phyloP scores from a whole-genome alignment of 2,113 vertebrate species.

The Phaethon lepturus region DNA sequence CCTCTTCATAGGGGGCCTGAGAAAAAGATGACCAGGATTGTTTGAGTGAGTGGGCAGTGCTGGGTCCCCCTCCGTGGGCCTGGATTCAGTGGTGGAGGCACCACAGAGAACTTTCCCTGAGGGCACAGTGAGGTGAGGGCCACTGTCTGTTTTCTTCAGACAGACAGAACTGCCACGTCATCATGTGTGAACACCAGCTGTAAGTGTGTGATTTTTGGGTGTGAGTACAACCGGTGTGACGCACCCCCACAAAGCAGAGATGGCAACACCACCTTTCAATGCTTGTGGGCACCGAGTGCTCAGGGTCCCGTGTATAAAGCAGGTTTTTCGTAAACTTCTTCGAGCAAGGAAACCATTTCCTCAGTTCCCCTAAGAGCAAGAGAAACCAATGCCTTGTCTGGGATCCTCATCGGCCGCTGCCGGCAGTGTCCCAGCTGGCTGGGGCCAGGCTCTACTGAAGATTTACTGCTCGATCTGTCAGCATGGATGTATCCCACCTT shows the following conservation, averaged over 20 bases:
- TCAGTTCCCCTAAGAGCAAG: not conserved
- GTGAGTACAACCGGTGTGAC: not conserved
- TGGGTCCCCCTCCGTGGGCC: accelerated
- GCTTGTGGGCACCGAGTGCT: not conserved
- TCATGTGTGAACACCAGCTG: not conserved
- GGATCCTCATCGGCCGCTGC: not conserved
- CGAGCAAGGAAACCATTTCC: not conserved
- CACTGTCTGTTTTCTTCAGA: not conserved
- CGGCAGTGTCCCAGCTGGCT: not conserved
- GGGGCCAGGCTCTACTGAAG: not conserved
- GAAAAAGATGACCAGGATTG: not conserved
- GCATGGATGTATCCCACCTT: not conserved
- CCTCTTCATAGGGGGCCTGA: not conserved
- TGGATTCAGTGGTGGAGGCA: not conserved
- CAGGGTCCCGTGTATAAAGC: not conserved
- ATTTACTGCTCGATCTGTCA: not conserved
- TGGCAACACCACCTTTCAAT: not conserved
- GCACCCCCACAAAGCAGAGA: not conserved
- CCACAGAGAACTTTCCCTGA: not conserved
- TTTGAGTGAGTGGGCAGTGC: not conserved
- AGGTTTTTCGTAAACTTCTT: not conserved
- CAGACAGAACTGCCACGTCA: not conserved
- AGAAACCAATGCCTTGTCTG: not conserved
- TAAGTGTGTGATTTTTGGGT: not conserved
- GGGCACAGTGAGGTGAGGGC: not conserved